Base-by-base conservation (phyloP, 2,888 invertebrate genomes). In the Marasmarcha lunaedactyla region DNA sequence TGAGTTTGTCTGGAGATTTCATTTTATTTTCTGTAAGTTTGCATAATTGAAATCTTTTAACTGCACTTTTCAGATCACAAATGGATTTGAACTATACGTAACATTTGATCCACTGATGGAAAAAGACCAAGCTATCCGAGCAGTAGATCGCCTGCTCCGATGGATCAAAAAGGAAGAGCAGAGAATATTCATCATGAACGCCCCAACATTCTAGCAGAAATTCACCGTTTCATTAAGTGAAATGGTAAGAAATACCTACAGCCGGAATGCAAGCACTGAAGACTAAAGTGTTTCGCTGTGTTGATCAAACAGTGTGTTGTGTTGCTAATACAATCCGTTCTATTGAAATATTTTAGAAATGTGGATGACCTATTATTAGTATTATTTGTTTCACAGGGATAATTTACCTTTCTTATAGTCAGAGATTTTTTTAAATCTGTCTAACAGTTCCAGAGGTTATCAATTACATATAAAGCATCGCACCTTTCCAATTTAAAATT, bases 91-190 rank as follows among this genome's bases (percentile, higher is more conserved):
- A 70, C 73, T 98, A 33, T 98, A 97, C 69, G 94, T 94, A 3
- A 90, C 94, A 1, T 94, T 98, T 59, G 97, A 97, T 56, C 94
- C 97, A 0, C 74, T 96, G 15, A 90, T 95, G 49, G 94, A 94
- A 41, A 97, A 95, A 63, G 88, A 89, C 15, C 88, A 88, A 49
- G 93, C 95, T 0, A 95, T 97, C 41, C 89, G 89, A 57, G 90
- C 94, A 36, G 92, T 97, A 9, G 93, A 94, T 61, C 93, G 93
- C 64, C 84, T 98, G 1, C 87, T 97, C 7, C 90, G 92, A 55
- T 97, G 96, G 96, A 94, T 98, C 47, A 95, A 97, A 63, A 93
- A 91, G 51, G 94, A 96, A 62, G 96, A 97, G 63, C 94, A 95
- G 48, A 87, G 90, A 52, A 87, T 96, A 63, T 97, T 97, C 71